Percentiles rank a stretch among this genome's conserved stretches.
Conservation (phyloP, 2,888 invertebrate species). For the Trileptium ribeirensis region DNA sequence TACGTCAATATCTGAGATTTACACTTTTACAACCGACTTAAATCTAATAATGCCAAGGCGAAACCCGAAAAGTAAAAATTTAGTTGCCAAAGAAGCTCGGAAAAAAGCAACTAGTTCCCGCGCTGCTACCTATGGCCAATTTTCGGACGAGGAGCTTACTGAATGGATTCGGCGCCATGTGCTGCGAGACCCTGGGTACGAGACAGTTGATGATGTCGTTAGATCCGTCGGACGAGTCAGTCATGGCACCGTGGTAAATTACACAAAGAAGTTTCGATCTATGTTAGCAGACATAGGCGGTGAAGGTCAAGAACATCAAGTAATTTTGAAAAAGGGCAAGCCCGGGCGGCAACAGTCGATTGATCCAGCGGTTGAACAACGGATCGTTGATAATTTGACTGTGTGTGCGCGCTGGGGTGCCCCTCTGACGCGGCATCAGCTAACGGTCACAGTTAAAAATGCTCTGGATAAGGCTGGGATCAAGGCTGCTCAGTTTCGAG, state of each 20-base stretch:
- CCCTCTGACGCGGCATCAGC: neutral
- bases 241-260: neutral
- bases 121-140: neutral
- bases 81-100: neutral
- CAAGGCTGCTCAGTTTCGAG: neutral
- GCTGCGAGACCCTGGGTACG: neutral
- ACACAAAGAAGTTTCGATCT: neutral
- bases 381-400: neutral
- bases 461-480: neutral
- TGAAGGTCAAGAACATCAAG: neutral
- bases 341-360: neutral
- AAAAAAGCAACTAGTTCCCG: neutral
- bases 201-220: neutral
- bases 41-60: neutral
- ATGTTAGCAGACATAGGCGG: neutral
- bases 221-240: too few species aligned
- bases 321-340: neutral
- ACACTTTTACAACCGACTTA: too few species aligned
- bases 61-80: neutral
- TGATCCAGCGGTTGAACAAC: neutral
- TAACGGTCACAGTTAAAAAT: neutral
- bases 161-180: neutral
- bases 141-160: neutral
- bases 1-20: too few species aligned
- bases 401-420: neutral